These are phyloP conservation scores for Atrina japonica DNA, from an alignment of 2,888 invertebrate genomes.

Conservation along the genomic window DNA sequence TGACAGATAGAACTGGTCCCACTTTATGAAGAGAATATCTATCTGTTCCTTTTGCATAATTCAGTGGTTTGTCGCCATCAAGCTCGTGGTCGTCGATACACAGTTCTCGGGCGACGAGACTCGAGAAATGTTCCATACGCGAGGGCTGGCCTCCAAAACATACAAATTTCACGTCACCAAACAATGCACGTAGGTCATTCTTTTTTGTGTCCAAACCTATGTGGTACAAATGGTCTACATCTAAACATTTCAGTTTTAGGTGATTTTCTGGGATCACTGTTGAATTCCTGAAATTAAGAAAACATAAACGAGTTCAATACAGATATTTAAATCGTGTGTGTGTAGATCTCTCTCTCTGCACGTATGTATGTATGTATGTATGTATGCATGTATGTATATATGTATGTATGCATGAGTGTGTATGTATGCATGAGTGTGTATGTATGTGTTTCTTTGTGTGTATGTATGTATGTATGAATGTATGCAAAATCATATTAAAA, in stretches of 20 bases:
- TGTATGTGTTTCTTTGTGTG: too few species aligned
- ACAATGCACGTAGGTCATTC: conserved; percentile 47
- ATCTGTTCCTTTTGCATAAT: conserved; percentile 92
- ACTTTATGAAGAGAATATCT: conserved; percentile 98
- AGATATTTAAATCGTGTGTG: too few species aligned
- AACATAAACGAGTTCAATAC: background rate
- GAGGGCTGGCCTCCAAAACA: conserved; percentile 98
- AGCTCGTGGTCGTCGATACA: conserved; percentile 74
- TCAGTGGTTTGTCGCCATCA: conserved; percentile 82
- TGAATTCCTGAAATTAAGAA: conserved; percentile 1
- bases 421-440: too few species aligned
- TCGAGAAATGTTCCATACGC: conserved; percentile 95
- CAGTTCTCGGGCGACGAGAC: conserved; percentile 93
- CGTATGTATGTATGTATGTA: too few species aligned
- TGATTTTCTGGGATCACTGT: conserved; percentile 21
- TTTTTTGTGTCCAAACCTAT: conserved; percentile 54
- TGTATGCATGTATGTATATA: too few species aligned
- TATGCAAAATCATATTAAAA: too few species aligned
- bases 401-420: too few species aligned
- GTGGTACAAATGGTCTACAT: conserved; percentile 61
- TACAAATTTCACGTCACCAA: conserved; percentile 87
- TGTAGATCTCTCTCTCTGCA: too few species aligned
- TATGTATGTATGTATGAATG: too few species aligned
- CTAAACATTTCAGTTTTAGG: conserved; percentile 28
- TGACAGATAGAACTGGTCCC: conserved; percentile 91